Evolutionary conservation across 2,888 invertebrate genomes (phyloP), one percentile per base, ranked within the genome.

Genomic region (Troilus luridus): DNA sequence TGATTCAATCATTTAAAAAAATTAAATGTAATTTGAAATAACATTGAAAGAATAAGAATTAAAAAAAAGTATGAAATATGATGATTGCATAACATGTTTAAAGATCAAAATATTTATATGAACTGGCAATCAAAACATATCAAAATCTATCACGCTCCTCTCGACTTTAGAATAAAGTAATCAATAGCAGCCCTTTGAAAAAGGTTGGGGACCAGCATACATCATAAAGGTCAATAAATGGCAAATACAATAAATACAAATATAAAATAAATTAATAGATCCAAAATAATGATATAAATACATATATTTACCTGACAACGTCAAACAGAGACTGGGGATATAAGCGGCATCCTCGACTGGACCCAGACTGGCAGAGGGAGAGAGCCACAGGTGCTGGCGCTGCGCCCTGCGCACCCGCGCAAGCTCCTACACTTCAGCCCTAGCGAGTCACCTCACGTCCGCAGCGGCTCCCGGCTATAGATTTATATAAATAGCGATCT

Each of bases 221-320:
- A 14, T 24, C 12, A 27, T 77, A 17, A 17, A 77, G 19, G 19
- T 41, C 9, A 14, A 41, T 1, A 7, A 77, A 24, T 19, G 27
- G 24, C 5, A 67, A 14, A 67, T 67, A 24, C 1, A 41, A 14
- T 14, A 41, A 77, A 17, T 77, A 77, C 19, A 77, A 2, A 41
- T 8, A 19, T 6, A 77, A 2, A 64, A 41, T 41, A 21, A 9
- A n/a, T 85, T 11, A 0, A 85, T 56, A 56, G 5, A 85, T 85
- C n/a, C 1, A 56, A 56, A 56, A 41, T 41, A n/a, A 56, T 21
- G n/a, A 56, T n/a, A n/a, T 11, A 56, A 11, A n/a, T 58, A 41
- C 41, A 85, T 85, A 56, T 85, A 85, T 85, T 58, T 85, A 85
- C 85, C 58, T 56, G 85, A 85, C 56, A 85, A 85, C 56, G 85